Evolutionary conservation across 1,140 invertebrate species (phyloP), one percentile per base, ranked within the genome.

Genomic region (Drosophila athabasca): DNA sequence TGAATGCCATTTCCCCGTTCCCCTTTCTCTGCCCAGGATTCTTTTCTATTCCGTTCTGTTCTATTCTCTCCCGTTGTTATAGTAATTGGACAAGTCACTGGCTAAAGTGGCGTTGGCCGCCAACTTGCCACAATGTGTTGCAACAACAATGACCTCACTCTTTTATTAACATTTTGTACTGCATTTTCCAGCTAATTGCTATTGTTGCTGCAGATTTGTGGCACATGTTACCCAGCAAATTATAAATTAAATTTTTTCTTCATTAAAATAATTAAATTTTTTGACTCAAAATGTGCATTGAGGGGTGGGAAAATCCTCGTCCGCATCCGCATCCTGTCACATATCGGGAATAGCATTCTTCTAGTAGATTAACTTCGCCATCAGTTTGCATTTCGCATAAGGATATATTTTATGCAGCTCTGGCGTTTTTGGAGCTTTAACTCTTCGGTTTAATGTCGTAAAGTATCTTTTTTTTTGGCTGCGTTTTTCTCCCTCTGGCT

Each of bases 61-160:
- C 45, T 19, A 15, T 50, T 26, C 65, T 44, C 17, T 45, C 39
- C 62, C 72, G 82, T 85, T 85, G 82, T 81, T 77, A 79, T 80
- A 81, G 82, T 85, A 85, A 85, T 85, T 85, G 82, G 82, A 87
- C 82, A 81, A 85, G 82, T 81, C 82, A 78, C 62, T 85, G 74
- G 82, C 81, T 58, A 77, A 80, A 77, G 81, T 85, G 82, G 77
- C 77, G 62, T 62, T 75, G 74, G 61, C 72, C 75, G 70, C 76
- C 59, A 81, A 67, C 70, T 75, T 65, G 54, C 61, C 35, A 39
- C 35, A 39, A 11, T 39, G 35, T 11, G 35, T 11, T 11, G 35
- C 50, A 62, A 62, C 60, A 58, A 53, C 61, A 65, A 80, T 50
- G 71, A 76, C 62, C 61, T 71, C 59, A 69, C 67, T 31, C 31